Conservation (phyloP, 1,140 invertebrate species). For the Aphelenchoides fujianensis region DNA sequence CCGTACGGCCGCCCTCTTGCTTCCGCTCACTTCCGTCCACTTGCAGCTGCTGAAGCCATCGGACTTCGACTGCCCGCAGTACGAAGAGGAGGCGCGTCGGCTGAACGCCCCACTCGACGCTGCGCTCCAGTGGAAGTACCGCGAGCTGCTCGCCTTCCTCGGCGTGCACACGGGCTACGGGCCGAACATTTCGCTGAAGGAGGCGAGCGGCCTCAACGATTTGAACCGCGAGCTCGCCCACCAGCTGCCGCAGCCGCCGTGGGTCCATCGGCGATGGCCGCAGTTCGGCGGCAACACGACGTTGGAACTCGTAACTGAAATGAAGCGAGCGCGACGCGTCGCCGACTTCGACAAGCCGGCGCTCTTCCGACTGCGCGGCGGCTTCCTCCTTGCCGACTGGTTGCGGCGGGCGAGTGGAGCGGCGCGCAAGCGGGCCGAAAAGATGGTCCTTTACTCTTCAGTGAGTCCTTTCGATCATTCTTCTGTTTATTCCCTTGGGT, state of each 20-base stretch:
- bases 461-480: conserved; percentile 9
- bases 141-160: conserved; percentile 23
- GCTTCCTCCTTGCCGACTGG: conserved; percentile 38
- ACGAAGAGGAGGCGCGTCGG: conserved; percentile 19
- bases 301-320: conserved; percentile 33
- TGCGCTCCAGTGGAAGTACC: conserved; percentile 18
- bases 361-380: conserved; percentile 20
- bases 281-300: conserved; percentile 34
- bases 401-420: conserved; percentile 9
- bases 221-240: conserved; percentile 3
- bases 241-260: conserved; percentile 3
- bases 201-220: conserved; percentile 14
- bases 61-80: conserved; percentile 37
- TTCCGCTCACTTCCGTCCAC: neutral
- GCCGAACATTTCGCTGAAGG: conserved; percentile 8
- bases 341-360: conserved; percentile 29
- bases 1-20: neutral
- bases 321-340: conserved; percentile 26
- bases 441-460: conserved; percentile 41
- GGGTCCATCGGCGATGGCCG: conserved; percentile 18
- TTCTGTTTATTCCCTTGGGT: conserved; percentile 14
- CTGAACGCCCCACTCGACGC: neutral
- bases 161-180: conserved; percentile 17
- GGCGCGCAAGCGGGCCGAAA: conserved; percentile 19
- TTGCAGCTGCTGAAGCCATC: conserved; percentile 36